Base-by-base conservation (phyloP, 2,888 invertebrate genomes). In the Megamerina dolium region DNA sequence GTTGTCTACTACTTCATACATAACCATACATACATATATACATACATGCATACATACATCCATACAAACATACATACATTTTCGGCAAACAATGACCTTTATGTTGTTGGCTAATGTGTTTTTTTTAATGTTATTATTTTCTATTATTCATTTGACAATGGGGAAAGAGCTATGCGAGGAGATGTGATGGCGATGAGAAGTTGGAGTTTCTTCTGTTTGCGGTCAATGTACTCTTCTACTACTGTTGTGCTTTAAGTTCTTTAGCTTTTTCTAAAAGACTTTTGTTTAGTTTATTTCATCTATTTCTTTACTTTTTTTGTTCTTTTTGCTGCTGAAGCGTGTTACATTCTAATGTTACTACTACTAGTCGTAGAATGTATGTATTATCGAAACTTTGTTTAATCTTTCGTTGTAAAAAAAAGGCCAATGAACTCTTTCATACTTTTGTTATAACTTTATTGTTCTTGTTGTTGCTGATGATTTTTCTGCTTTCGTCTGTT, bases 401-500 rank as follows among this genome's bases (percentile, higher is more conserved):
- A 20, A 32, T 42, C 36, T 41, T 47, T 40, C 21, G 38, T 45
- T 46, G 37, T 40, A 35, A 37, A 34, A 37, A 39, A 44, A 47
- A 47, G 46, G 49, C 42, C 45, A 51, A 46, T 48, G 51, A 51
- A 51, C 51, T 49, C 42, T 42, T 34, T 37, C 40, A n/a, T 26
- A 21, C 14, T 14, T 47, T 39, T 32, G 12, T 35, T 30, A 32
- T 27, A 19, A n/a, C n/a, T n/a, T n/a, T n/a, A n/a, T n/a, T n/a
- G n/a, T n/a, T n/a, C n/a, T n/a, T n/a, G n/a, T n/a, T n/a, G n/a
- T n/a, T n/a, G n/a, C n/a, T n/a, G n/a, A n/a, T n/a, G n/a, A n/a
- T n/a, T n/a, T n/a, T n/a, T n/a, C n/a, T n/a, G n/a, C n/a, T n/a
- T n/a, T n/a, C n/a, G n/a, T n/a, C n/a, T n/a, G n/a, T n/a, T n/a